Evolutionary conservation across 2,797 vertebrate species (phyloP).

Genomic region (Pipistrellus pygmaeus): DNA sequence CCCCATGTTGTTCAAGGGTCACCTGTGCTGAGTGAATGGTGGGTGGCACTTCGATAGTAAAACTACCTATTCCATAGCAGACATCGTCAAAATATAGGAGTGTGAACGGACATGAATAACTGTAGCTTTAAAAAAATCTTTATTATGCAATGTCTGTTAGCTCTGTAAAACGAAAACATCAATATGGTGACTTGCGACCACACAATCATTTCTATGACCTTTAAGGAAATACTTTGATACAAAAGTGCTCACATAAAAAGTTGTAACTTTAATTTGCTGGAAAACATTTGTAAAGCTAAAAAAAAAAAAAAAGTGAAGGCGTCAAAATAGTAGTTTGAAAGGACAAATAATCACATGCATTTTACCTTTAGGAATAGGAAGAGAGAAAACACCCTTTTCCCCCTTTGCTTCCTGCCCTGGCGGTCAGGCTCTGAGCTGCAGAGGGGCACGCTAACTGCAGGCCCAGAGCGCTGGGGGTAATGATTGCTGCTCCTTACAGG

Average conservation of each 20-base stretch:
- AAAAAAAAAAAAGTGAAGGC: background rate
- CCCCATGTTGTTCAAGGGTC: background rate
- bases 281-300: background rate
- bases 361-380: slow-evolving; percentile 6
- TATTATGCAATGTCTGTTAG: background rate
- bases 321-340: slow-evolving; percentile 13
- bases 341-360: background rate
- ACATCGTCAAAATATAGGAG: slow-evolving; percentile 19
- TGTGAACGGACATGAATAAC: background rate
- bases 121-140: background rate
- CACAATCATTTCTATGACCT: background rate
- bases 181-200: background rate
- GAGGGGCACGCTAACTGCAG: background rate
- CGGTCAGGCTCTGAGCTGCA: background rate
- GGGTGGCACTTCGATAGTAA: background rate
- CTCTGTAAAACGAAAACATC: slow-evolving; percentile 54
- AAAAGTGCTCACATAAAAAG: background rate
- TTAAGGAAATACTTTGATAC: slow-evolving; percentile 32
- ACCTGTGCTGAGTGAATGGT: background rate
- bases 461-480: background rate
- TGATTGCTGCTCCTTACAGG: background rate
- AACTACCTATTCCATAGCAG: slow-evolving; percentile 5
- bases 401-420: background rate
- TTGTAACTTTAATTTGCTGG: slow-evolving; percentile 14
- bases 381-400: background rate